A percentile compares a stretch with the other conserved stretches of the same genome.
Evolutionary conservation across 2,113 vertebrate genomes (phyloP).

Genomic region (Smithornis capensis): DNA sequence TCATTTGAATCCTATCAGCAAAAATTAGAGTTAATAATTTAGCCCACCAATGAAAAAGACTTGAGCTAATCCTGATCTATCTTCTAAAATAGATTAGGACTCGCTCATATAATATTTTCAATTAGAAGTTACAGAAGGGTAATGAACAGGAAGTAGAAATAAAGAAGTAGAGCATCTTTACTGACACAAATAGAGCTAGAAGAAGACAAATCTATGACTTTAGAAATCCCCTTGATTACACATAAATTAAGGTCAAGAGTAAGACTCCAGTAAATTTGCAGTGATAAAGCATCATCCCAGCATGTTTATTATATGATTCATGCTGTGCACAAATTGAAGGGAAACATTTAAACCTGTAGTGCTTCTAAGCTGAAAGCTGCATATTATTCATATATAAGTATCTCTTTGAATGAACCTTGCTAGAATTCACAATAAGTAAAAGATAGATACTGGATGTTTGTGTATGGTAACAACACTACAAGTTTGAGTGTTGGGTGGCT

Average conservation of each 20-base stretch:
- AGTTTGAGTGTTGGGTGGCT: background rate
- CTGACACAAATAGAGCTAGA: background rate
- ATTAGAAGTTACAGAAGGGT: background rate
- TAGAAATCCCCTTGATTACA: background rate
- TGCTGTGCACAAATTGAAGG: background rate
- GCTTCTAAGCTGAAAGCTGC: background rate
- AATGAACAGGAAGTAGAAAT: background rate
- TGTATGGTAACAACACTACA: background rate
- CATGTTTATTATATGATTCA: background rate
- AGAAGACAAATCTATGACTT: background rate
- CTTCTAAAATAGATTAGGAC: background rate
- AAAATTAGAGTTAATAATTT: background rate
- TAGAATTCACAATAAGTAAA: background rate
- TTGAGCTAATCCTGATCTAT: background rate
- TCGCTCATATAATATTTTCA: background rate
- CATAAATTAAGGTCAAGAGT: background rate
- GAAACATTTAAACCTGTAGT: background rate
- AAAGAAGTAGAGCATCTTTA: background rate
- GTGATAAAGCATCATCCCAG: accelerated
- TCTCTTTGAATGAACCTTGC: background rate
- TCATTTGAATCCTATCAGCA: background rate
- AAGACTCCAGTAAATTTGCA: background rate
- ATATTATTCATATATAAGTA: background rate
- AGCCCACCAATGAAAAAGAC: background rate
- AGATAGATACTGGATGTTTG: background rate